Evolutionary conservation across 2,113 vertebrate genomes (phyloP), one percentile per base, ranked within the genome.

Genomic region (Sitta europaea): DNA sequence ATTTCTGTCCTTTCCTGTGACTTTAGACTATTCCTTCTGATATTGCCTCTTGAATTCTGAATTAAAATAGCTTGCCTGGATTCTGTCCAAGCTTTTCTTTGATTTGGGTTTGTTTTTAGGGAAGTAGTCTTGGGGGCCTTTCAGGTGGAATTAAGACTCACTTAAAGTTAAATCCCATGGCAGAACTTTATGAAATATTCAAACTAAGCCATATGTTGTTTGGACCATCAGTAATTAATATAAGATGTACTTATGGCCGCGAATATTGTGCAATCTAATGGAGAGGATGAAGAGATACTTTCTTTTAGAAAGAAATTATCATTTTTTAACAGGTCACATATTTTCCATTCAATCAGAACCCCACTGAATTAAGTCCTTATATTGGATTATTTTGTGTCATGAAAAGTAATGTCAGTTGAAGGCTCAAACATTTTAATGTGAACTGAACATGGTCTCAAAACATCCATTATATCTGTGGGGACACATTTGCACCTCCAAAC

Each of bases 131-230:
- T 97, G 71, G 55, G 84, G 88, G 90, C 87, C 92, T 94, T 95
- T 94, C 78, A 85, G 70, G 90, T 93, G 25, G 42, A 72, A 93
- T 88, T 93, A 94, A 93, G 91, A 66, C 55, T 93, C 33, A 76
- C 63, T 48, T 95, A 57, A 95, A 95, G n/a, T 63, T 87, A 94
- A 95, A 88, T 87, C 78, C 65, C 71, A 51, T 86, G 95, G 85
- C 84, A 97, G 88, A 63, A 61, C 68, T 58, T 50, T 96, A 94
- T 94, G 76, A 94, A 96, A 86, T 96, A 93, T 96, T 95, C 92
- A 97, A 89, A 90, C 80, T 94, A 94, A 96, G 94, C 92, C 96
- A 94, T 94, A 95, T 98, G 97, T 91, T 96, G 74, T 90, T 96
- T 87, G 66, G 76, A 88, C 75, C 85, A 94, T 79, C 85, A 81